These are phyloP conservation scores for Agriotes lineatus DNA, from an alignment of 2,888 invertebrate genomes.

Conservation along the genomic window DNA sequence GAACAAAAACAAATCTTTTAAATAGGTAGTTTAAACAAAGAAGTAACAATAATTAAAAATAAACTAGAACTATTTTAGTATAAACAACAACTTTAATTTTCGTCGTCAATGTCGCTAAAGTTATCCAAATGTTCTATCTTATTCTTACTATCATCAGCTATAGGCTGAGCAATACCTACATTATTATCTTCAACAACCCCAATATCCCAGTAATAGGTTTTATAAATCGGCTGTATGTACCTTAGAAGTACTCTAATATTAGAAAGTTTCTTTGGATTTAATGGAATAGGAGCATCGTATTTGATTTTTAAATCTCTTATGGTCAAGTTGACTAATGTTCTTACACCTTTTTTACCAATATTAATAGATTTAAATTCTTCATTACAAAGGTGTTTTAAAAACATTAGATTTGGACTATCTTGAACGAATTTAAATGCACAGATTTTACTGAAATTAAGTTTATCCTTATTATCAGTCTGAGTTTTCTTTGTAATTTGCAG, in stretches of 20 bases:
- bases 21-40: background rate
- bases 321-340: background rate
- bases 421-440: constrained; percentile 10
- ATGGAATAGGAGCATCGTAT: constrained; percentile 2
- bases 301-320: constrained; percentile 8
- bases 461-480: background rate
- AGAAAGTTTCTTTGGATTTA: background rate
- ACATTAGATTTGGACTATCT: constrained; percentile 7
- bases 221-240: background rate
- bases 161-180: background rate
- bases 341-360: constrained; percentile 7
- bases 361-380: too few species aligned
- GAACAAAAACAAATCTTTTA: background rate
- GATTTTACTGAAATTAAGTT: constrained; percentile 5
- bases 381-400: constrained; percentile 14
- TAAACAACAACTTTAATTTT: background rate
- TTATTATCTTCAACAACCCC: background rate
- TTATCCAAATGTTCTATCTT: background rate
- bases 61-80: background rate
- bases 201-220: background rate
- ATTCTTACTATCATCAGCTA: background rate
- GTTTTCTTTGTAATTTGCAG: background rate
- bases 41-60: background rate
- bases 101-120: constrained; percentile 1
- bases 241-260: background rate